phyloP scores from a whole-genome alignment of 2,888 invertebrate genomes.

The Drosophila helvetica region DNA sequence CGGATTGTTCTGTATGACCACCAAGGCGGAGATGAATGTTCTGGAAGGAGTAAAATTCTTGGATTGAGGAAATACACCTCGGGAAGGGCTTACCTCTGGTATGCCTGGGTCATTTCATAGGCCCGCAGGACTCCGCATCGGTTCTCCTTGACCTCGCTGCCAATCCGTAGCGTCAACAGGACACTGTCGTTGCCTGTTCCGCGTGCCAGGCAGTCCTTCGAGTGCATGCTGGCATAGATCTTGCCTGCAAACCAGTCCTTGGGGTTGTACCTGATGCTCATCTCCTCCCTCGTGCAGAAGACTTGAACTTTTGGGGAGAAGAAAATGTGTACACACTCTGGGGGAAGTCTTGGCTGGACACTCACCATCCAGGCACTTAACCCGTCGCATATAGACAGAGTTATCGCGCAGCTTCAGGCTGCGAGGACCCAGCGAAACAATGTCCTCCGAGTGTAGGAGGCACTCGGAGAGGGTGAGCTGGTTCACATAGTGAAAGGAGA shows the following conservation, averaged over 20 bases:
- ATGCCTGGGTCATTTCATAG: constrained; percentile 81
- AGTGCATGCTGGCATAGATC: constrained; percentile 91
- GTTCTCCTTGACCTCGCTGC: constrained; percentile 81
- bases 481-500: constrained; percentile 84
- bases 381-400: constrained; percentile 91
- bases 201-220: constrained; percentile 88
- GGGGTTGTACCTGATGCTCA: constrained; percentile 88
- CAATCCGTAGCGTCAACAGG: constrained; percentile 80
- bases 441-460: constrained; percentile 92
- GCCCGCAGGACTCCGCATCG: constrained; percentile 83
- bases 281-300: constrained; percentile 88
- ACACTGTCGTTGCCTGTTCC: constrained; percentile 84
- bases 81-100: constrained; percentile 70
- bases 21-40: constrained; percentile 89
- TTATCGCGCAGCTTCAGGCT: constrained; percentile 86
- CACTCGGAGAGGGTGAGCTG: constrained; percentile 84
- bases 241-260: constrained; percentile 88
- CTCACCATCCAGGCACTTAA: constrained; percentile 93
- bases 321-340: neutral
- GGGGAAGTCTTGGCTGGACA: neutral
- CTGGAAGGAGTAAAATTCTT: constrained; percentile 84
- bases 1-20: constrained; percentile 93
- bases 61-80: neutral
- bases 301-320: constrained; percentile 87
- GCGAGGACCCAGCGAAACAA: constrained; percentile 91